Base-by-base conservation (phyloP, 2,113 vertebrate species). In the Perca schrenkii region DNA sequence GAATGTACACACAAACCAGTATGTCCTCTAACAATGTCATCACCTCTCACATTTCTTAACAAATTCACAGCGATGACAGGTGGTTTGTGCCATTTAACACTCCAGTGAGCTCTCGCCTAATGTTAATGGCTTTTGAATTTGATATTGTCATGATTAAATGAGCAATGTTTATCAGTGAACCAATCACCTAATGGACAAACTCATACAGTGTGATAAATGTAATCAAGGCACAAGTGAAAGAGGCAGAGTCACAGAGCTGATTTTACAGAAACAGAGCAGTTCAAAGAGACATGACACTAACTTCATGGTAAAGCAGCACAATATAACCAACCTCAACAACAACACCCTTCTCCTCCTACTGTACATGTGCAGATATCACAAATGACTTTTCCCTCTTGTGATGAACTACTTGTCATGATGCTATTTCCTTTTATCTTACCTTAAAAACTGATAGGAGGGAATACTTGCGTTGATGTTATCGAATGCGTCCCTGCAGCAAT, bases 1-100 rank as follows among this genome's bases (percentile, higher is more conserved):
- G 64, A 89, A 84, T 89, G 92, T 91, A 93, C 90, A 92, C 91
- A 89, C 74, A 91, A 93, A 93, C 93, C 93, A 80, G 93, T 84
- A 91, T 36, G 83, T 86, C 89, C 92, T 89, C 90, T 87, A 78
- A 71, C 47, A 84, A 84, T 85, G 71, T 86, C 87, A 87, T 21
- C 53, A 21, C n/a, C 72, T 78, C 25, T 57, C 70, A 66, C 31
- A 43, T 43, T 67, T 65, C 36, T 62, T 64, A 14, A 58, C 57
- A 79, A 74, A 85, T 61, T 56, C 85, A 61, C 58, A 78, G 64
- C 54, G 57, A 31, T 53, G 61, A 79, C 52, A 60, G 78, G 49
- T 58, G 66, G 58, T 68, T 63, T 74, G 79, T 53, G 75, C 74
- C 82, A 70, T 86, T 90, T 87, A 66, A 77, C 82, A 77, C 82